Base-by-base conservation (phyloP, 1,140 invertebrate species). In the Tetragonula clypearis region DNA sequence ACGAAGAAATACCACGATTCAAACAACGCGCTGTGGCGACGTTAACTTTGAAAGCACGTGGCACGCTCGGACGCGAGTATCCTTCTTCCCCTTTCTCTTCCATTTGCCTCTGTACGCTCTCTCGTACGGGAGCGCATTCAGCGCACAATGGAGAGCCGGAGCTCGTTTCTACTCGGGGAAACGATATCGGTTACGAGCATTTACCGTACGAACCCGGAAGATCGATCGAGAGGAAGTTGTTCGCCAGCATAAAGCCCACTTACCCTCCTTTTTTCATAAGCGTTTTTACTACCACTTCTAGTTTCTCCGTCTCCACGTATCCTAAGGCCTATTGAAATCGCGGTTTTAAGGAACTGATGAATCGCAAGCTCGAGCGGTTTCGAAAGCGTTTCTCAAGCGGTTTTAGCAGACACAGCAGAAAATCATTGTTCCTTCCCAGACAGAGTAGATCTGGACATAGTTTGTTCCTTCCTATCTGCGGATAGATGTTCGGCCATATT, bases 151-250 rank as follows among this genome's bases (percentile, higher is more conserved):
- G 76, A 79, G 66, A 72, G 76, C 30, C 26, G 41, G 9, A 68
- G 26, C 68, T 56, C 73, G 62, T 58, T 85, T 49, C 41, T 60
- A 49, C 35, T 69, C 49, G 26, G 19, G 66, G 74, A 77, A 86
- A 84, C 85, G 81, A 83, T 83, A 82, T 82, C 84, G 87, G 82
- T 83, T 83, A 49, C 76, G 85, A 83, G 77, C 87, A 83, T 89
- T 89, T 77, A 79, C 65, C 84, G 84, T 75, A 69, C 55, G 85
- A 88, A 88, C 87, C 87, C 88, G 88, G 88, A 89, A 89, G 87
- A 89, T 89, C 88, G 88, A 89, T 89, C 60, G 66, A 74, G 87
- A 89, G 88, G 88, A 89, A 89, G 85, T 89, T 72, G 66, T 82
- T 86, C 83, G 30, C 75, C n/a, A 30, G 58, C 56, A 79, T 81